Evolutionary conservation across 2,888 invertebrate species (phyloP).

Genomic region (Drosophila differens): DNA sequence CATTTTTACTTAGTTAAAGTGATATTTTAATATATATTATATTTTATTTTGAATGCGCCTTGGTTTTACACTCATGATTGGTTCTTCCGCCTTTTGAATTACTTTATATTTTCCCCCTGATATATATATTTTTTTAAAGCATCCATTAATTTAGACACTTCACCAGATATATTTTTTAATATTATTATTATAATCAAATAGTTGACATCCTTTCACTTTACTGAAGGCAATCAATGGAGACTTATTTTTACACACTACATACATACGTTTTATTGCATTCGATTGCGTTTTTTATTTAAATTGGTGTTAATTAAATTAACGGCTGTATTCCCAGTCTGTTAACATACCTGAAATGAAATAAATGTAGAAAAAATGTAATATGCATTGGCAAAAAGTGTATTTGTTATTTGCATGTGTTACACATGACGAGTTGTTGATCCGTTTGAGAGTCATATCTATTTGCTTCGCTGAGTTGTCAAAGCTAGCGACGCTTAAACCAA

Average conservation of each 20-base stretch:
- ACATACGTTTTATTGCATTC: slow-evolving; percentile 20
- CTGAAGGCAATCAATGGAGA: slow-evolving; percentile 25
- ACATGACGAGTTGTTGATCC: slow-evolving; percentile 30
- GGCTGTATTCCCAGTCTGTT: slow-evolving; percentile 47
- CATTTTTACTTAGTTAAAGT: background rate
- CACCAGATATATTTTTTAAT: background rate
- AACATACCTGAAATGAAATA: slow-evolving; percentile 70
- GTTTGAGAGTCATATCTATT: slow-evolving; percentile 50
- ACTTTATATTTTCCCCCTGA: background rate
- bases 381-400: slow-evolving; percentile 37
- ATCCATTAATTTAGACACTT: background rate
- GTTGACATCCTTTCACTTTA: slow-evolving; percentile 3
- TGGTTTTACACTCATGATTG: background rate
- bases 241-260: slow-evolving; percentile 10
- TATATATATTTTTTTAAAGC: background rate
- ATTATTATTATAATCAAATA: slow-evolving; percentile 33
- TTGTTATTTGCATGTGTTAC: slow-evolving; percentile 51
- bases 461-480: slow-evolving; percentile 48
- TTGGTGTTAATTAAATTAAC: slow-evolving; percentile 62
- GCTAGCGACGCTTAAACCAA: slow-evolving; percentile 36
- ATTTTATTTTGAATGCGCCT: background rate
- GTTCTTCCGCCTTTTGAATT: background rate
- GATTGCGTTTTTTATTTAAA: slow-evolving; percentile 36
- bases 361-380: slow-evolving; percentile 35
- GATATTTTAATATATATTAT: background rate